A percentile compares a stretch with the other conserved stretches of the same genome.
These are phyloP conservation scores for Bostrychus sinensis DNA, from an alignment of 2,113 vertebrate genomes.

Conservation along the genomic window DNA sequence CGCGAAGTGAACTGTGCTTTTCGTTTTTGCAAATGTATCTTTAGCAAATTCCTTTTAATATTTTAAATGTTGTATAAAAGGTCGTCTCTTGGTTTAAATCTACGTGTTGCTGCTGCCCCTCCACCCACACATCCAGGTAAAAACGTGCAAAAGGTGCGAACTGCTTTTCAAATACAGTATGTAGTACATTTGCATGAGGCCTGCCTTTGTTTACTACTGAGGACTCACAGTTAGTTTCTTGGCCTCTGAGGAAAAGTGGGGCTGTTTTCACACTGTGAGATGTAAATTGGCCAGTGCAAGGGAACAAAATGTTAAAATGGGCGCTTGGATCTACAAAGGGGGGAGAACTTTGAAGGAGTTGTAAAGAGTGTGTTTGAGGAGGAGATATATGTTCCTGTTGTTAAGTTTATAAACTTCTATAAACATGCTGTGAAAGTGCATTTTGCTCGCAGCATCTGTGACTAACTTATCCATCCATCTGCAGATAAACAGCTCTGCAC, in stretches of 20 bases:
- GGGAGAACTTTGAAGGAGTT: not conserved
- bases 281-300: constrained; percentile 2
- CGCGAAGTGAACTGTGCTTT: no score
- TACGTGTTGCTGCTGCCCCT: not conserved
- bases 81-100: not conserved
- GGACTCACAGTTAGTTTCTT: constrained; percentile 25
- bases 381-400: not conserved
- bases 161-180: constrained; percentile 26
- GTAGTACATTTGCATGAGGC: constrained; percentile 35
- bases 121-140: constrained; percentile 54
- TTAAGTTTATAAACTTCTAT: constrained; percentile 6
- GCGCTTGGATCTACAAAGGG: no score
- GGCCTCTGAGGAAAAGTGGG: constrained; percentile 1
- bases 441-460: constrained; percentile 34
- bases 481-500: constrained; percentile 15
- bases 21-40: not conserved
- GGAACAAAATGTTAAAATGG: constrained; percentile 9
- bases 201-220: constrained; percentile 52
- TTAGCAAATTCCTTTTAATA: not conserved
- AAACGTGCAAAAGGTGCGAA: constrained; percentile 47
- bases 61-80: not conserved
- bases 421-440: constrained; percentile 6
- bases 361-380: not conserved
- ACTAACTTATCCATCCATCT: constrained; percentile 19
- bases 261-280: constrained; percentile 30